phyloP scores from a whole-genome alignment of 2,113 vertebrate genomes.

The Cyanocitta stelleri region DNA sequence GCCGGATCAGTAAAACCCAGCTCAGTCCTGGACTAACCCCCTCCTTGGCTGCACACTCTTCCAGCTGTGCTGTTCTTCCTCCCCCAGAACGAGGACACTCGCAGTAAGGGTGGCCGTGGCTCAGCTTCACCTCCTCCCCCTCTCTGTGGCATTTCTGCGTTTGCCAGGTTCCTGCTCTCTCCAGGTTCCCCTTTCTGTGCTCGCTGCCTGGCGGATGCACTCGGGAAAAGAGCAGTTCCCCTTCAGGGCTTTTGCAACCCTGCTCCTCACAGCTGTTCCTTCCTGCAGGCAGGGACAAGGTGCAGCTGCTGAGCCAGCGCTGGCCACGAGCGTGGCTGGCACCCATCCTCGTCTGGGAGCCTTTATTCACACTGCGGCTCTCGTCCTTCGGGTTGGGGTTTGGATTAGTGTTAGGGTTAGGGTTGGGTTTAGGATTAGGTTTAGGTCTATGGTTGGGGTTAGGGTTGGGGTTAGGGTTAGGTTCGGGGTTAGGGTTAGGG shows the following conservation, averaged over 20 bases:
- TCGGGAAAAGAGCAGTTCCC: background rate
- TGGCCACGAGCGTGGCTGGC: background rate
- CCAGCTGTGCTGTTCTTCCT: background rate
- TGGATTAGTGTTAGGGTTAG: too few relatives aligned
- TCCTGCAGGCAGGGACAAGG: background rate
- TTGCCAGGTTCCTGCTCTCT: background rate
- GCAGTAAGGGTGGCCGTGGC: background rate
- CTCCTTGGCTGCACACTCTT: background rate
- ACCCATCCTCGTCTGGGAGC: background rate
- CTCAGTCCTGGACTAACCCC: background rate
- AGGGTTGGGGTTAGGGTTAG: rapidly evolving
- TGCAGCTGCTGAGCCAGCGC: background rate
- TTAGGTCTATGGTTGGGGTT: background rate
- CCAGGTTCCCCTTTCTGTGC: slow-evolving; percentile 22
- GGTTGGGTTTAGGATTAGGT: too few relatives aligned
- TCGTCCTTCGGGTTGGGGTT: background rate
- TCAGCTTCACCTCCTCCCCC: background rate
- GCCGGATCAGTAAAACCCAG: background rate
- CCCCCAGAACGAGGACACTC: background rate
- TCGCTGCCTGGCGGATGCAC: background rate
- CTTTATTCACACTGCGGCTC: background rate
- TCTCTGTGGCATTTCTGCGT: background rate
- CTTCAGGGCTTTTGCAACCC: background rate
- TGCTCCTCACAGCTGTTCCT: background rate
- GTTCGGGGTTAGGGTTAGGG: rapidly evolving